Conservation (phyloP, 2,113 vertebrate genomes). For the Caretta caretta region DNA sequence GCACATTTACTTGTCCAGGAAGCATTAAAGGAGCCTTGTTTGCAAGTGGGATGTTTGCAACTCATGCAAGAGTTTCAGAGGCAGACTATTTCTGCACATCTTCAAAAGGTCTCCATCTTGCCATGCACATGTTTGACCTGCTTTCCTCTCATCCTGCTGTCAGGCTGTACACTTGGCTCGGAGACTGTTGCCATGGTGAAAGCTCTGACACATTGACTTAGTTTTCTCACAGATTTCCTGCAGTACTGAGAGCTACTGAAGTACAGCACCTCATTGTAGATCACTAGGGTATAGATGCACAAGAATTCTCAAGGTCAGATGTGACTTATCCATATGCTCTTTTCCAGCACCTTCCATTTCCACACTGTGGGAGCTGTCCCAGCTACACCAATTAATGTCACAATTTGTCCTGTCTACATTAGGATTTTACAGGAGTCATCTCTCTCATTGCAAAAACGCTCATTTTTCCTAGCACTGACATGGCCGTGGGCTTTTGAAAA, state of each 20-base stretch:
- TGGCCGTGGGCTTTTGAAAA: rapidly evolving
- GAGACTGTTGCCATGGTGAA: slow-evolving; percentile 45
- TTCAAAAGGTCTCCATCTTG: background rate
- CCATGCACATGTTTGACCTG: background rate
- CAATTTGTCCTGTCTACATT: rapidly evolving
- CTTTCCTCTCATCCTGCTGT: background rate
- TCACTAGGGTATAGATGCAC: background rate
- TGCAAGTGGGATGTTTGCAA: background rate
- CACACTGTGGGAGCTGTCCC: background rate
- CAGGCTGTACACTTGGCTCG: background rate
- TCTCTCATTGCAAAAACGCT: background rate
- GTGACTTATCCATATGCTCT: rapidly evolving
- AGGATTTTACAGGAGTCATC: rapidly evolving
- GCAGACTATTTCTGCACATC: background rate
- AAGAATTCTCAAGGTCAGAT: background rate
- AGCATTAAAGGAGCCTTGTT: background rate
- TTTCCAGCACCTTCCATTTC: background rate
- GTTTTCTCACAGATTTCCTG: slow-evolving; percentile 53
- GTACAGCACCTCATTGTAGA: background rate
- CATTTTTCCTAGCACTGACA: background rate
- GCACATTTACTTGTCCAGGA: background rate
- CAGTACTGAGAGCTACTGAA: background rate
- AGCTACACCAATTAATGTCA: background rate
- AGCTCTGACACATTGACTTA: slow-evolving; percentile 26
- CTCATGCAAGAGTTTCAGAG: background rate